Evolutionary conservation across 1,140 invertebrate genomes (phyloP).

Genomic region (Calliopsis andreniformis): DNA sequence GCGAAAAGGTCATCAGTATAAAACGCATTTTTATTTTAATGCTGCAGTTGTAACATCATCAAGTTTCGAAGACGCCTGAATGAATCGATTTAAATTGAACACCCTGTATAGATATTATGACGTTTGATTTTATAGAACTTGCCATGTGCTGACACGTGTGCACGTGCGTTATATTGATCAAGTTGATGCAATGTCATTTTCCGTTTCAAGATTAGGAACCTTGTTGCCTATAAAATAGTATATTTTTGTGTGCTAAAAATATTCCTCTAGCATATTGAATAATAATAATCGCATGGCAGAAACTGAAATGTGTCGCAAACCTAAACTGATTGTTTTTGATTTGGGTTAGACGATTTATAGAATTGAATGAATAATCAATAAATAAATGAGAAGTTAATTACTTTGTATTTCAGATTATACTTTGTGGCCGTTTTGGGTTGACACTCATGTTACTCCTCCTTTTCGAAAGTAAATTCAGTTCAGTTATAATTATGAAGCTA

Average conservation of each 20-base stretch:
- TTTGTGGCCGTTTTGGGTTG: conserved; percentile 90
- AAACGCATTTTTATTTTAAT: too few species aligned
- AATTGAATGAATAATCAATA: background rate
- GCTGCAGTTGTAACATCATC: too few species aligned
- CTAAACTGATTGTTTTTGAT: conserved; percentile 83
- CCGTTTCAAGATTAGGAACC: too few species aligned
- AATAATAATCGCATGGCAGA: background rate
- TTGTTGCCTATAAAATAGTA: too few species aligned
- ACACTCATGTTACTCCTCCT: conserved; percentile 86
- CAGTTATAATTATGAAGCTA: conserved; percentile 16
- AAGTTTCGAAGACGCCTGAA: too few species aligned
- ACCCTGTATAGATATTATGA: background rate
- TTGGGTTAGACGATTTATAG: conserved; percentile 77
- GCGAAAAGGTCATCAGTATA: too few species aligned
- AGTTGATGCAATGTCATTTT: too few species aligned
- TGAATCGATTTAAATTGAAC: too few species aligned
- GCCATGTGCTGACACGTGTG: too few species aligned
- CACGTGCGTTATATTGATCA: too few species aligned
- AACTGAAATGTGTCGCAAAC: conserved; percentile 65
- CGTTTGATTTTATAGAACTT: background rate
- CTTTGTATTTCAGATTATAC: conserved; percentile 86
- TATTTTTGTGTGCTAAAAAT: too few species aligned
- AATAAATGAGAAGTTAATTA: background rate
- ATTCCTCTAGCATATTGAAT: background rate
- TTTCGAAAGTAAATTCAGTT: conserved; percentile 77